Conservation (phyloP, 2,797 vertebrate species). For the Brachyalestes nurse region DNA sequence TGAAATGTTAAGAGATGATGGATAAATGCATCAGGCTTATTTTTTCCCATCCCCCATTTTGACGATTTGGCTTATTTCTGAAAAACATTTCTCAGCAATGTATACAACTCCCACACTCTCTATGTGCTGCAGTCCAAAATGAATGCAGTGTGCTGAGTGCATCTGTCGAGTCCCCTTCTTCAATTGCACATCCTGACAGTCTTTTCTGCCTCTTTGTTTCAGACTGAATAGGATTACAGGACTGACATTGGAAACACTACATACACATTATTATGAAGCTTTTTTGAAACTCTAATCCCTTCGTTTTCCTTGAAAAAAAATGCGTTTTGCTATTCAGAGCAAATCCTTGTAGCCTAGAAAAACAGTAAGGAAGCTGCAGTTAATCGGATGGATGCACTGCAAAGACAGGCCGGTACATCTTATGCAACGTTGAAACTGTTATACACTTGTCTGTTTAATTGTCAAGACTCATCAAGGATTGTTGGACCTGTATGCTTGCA, state of each 20-base stretch:
- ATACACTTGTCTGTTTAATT: conserved; percentile 18
- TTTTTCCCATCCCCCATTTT: conserved; percentile 10
- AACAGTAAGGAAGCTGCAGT: conserved; percentile 18
- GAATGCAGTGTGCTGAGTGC: conserved; percentile 11
- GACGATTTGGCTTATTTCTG: conserved; percentile 40
- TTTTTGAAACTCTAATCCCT: conserved; percentile 19
- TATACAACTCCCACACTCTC: conserved; percentile 31
- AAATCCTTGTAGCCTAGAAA: conserved; percentile 26
- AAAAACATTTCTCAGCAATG: conserved; percentile 28
- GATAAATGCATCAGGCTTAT: conserved; percentile 34
- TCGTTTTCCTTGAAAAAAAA: conserved; percentile 26
- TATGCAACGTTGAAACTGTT: conserved; percentile 33
- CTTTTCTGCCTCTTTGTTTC: conserved; percentile 47
- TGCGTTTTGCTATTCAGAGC: conserved; percentile 24
- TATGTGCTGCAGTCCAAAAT: conserved; percentile 19
- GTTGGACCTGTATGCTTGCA: too few species aligned
- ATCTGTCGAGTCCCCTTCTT: conserved; percentile 11
- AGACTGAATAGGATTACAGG: conserved; percentile 44
- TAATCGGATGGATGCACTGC: conserved; percentile 16
- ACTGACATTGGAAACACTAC: conserved; percentile 39
- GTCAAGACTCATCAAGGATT: background rate
- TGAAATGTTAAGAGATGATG: conserved; percentile 51
- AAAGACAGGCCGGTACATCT: conserved; percentile 8
- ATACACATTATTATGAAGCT: conserved; percentile 25
- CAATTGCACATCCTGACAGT: conserved; percentile 27